Evolutionary conservation across 2,113 vertebrate genomes (phyloP), one percentile per base, ranked within the genome.

Genomic region (Thunnus maccoyii): DNA sequence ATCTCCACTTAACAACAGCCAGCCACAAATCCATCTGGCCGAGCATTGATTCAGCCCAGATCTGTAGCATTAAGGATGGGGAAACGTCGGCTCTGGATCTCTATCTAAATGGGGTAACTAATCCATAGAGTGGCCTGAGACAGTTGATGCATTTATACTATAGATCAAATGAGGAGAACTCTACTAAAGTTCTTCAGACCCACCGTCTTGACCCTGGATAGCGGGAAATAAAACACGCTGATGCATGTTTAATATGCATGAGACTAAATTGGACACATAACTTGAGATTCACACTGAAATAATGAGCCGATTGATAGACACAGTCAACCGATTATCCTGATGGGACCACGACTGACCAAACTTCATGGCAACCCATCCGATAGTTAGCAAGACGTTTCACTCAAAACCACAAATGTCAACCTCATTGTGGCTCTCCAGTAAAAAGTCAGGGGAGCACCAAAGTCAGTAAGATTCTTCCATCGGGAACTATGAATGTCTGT

Each of bases 1-100:
- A 84, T 85, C 79, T 85, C 79, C 80, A 85, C 85, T 92, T 86
- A 80, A 86, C 86, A 72, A 51, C 86, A 88, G 66, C 41, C 55
- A 18, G 78, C 85, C 73, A 80, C 83, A 88, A 82, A 88, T 91
- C 87, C 86, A 86, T 89, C 72, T 5, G 22, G 32, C 7, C 18
- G 0, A 50, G 72, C 81, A 85, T 91, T 67, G 78, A 91, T 85
- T 77, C 4, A 22, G 72, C 56, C 25, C 47, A n/a, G 83, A 85
- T 83, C 64, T 64, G 72, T 16, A 41, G 76, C 66, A 76, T 72
- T 71, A 70, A 0, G 54, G 61, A 81, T 27, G 57, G 74, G 68
- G 88, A 85, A 22, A 63, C 30, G 54, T 80, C 78, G 67, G 68
- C 71, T 78, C 67, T 65, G 57, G 52, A 25, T 79, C 60, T 67